Conservation (phyloP, 2,888 invertebrate genomes). For the Lochmaea capreae region DNA sequence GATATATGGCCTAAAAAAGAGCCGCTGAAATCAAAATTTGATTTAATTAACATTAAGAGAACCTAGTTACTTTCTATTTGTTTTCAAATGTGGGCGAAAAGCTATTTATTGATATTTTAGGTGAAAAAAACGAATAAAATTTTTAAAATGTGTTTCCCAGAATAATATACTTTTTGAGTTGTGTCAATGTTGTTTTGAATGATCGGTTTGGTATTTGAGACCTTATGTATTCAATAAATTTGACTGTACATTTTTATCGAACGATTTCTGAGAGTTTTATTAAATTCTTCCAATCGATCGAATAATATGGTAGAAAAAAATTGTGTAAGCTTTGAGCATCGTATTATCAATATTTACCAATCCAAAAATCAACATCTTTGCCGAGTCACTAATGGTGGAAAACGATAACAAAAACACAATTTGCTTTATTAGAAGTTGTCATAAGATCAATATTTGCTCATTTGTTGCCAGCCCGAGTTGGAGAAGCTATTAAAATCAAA, state of each 20-base stretch:
- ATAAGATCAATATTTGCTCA: conserved; percentile 33
- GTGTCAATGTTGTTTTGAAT: too few species aligned
- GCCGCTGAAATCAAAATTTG: too few species aligned
- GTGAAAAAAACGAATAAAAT: too few species aligned
- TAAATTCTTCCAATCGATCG: not conserved
- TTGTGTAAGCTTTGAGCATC: conserved; percentile 4
- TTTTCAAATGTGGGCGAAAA: too few species aligned
- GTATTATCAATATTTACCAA: conserved; percentile 26
- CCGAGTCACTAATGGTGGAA: conserved; percentile 10
- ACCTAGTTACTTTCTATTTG: too few species aligned
- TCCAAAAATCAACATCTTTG: conserved; percentile 29
- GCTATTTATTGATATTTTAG: too few species aligned
- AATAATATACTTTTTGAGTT: too few species aligned
- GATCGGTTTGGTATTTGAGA: too few species aligned
- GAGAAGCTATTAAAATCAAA: not conserved
- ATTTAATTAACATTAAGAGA: too few species aligned
- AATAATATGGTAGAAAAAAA: not conserved
- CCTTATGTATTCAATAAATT: not conserved
- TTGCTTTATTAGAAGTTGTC: conserved; percentile 38
- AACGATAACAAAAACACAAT: conserved; percentile 46
- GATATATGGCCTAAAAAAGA: too few species aligned
- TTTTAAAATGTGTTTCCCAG: too few species aligned
- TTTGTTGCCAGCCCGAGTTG: conserved; percentile 1
- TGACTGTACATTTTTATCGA: not conserved
- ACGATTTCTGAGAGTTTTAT: not conserved